A percentile compares a stretch with the other conserved stretches of the same genome.
These are phyloP conservation scores for Drosophila mimetica DNA, from an alignment of 2,888 invertebrate species.

Conservation along the genomic window DNA sequence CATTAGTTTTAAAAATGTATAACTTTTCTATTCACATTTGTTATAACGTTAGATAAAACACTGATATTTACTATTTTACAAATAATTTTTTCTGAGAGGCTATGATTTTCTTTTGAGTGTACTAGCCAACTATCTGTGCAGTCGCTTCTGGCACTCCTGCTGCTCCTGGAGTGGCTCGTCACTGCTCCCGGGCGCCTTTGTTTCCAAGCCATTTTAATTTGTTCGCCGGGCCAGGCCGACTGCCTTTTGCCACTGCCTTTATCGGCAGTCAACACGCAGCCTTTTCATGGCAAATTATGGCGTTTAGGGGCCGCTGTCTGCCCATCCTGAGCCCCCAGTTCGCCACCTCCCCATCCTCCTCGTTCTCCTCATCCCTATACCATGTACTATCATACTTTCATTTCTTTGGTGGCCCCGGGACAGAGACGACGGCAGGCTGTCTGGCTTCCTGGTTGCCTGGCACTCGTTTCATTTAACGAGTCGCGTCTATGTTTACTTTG, in stretches of 20 bases:
- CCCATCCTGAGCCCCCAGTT: constrained; percentile 8
- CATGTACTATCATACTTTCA: constrained; percentile 26
- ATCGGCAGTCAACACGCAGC: constrained; percentile 77
- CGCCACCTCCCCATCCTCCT: background rate
- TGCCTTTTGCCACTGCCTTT: constrained; percentile 49
- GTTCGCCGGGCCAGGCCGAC: constrained; percentile 49
- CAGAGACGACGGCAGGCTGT: constrained; percentile 44
- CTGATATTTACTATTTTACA: too few species aligned
- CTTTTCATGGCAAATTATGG: constrained; percentile 78
- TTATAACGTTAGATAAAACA: too few species aligned
- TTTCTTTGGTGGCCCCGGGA: constrained; percentile 39
- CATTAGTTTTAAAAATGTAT: too few species aligned
- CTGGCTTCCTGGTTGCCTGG: constrained; percentile 49
- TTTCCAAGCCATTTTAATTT: constrained; percentile 75
- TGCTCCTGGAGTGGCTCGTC: constrained; percentile 27
- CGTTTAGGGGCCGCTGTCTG: constrained; percentile 59
- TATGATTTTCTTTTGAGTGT: constrained; percentile 5
- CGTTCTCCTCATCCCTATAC: too few species aligned
- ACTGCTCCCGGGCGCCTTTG: constrained; percentile 51
- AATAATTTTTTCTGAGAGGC: too few species aligned
- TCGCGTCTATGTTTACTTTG: constrained; percentile 76
- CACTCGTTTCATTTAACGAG: constrained; percentile 76
- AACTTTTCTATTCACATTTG: too few species aligned
- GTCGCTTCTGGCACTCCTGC: constrained; percentile 37
- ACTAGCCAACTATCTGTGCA: constrained; percentile 59